A percentile compares a stretch with the other conserved stretches of the same genome.
phyloP scores from a whole-genome alignment of 2,113 vertebrate genomes.

The Euleptes europaea region DNA sequence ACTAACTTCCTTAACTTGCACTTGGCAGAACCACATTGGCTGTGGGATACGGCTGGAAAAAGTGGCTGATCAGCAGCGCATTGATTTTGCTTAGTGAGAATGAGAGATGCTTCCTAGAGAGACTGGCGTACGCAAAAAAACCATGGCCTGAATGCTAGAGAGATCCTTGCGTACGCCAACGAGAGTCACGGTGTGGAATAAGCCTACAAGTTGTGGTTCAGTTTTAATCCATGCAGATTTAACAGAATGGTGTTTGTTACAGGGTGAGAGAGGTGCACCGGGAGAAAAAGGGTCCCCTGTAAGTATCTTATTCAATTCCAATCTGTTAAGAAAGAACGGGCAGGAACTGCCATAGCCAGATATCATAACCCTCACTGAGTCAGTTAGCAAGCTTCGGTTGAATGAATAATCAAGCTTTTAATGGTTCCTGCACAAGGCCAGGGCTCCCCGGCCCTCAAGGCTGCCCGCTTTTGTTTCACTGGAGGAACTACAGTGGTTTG shows the following conservation, averaged over 20 bases:
- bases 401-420: neutral
- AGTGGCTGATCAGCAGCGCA: neutral
- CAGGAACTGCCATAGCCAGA: too few relatives aligned
- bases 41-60: neutral
- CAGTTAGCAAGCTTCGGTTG: neutral
- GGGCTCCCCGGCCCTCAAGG: neutral
- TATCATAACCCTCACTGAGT: neutral
- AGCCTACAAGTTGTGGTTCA: neutral
- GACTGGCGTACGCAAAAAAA: too few relatives aligned
- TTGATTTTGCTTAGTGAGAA: neutral
- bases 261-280: slow-evolving; percentile 92
- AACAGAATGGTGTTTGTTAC: slow-evolving; percentile 66
- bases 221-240: slow-evolving; percentile 42
- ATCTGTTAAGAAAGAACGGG: neutral
- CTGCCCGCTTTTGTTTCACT: neutral
- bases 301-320: slow-evolving; percentile 70
- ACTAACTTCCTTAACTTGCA: neutral
- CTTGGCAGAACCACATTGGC: neutral
- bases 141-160: neutral
- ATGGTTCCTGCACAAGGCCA: too few relatives aligned
- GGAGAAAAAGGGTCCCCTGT: slow-evolving; percentile 92
- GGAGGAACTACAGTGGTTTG: neutral
- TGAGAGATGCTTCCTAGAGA: neutral
- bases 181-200: neutral
- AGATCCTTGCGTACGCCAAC: neutral